These are phyloP conservation scores for Spongilla lacustris DNA, from an alignment of 37 sponge, comb jelly and placozoan genomes.

Conservation along the genomic window DNA sequence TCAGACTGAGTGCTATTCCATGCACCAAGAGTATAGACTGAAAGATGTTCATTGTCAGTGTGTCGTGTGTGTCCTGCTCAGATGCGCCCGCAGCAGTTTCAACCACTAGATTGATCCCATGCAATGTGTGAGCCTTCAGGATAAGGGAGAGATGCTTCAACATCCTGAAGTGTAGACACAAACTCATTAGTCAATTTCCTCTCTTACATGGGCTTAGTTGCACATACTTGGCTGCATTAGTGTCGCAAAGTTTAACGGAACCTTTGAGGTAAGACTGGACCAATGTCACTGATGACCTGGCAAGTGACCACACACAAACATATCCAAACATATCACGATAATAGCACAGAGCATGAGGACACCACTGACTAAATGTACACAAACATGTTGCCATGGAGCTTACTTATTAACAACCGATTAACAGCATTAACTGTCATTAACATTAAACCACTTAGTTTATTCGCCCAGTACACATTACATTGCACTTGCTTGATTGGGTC, in stretches of 20 bases:
- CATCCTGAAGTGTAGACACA: not conserved
- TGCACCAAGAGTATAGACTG: not conserved
- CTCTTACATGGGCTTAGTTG: too few relatives aligned
- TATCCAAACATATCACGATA: not conserved
- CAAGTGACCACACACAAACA: too few relatives aligned
- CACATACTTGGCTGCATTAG: not conserved
- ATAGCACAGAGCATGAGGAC: too few relatives aligned
- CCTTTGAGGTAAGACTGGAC: not conserved
- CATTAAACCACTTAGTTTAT: too few relatives aligned
- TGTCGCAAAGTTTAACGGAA: not conserved
- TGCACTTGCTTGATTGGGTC: too few relatives aligned
- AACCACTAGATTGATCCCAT: not conserved
- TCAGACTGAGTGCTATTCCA: not conserved
- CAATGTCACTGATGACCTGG: not conserved
- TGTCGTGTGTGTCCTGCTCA: not conserved
- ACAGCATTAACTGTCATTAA: too few relatives aligned
- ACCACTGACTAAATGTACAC: too few relatives aligned
- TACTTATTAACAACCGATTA: too few relatives aligned
- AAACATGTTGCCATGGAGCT: too few relatives aligned
- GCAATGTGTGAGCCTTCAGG: not conserved
- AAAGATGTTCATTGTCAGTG: not conserved
- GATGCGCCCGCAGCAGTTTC: not conserved
- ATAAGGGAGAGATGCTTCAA: not conserved
- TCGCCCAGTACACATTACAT: too few relatives aligned
- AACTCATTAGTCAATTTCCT: not conserved